These are phyloP conservation scores for Penaeus japonicus DNA, from an alignment of 1,140 invertebrate species.

Conservation along the genomic window DNA sequence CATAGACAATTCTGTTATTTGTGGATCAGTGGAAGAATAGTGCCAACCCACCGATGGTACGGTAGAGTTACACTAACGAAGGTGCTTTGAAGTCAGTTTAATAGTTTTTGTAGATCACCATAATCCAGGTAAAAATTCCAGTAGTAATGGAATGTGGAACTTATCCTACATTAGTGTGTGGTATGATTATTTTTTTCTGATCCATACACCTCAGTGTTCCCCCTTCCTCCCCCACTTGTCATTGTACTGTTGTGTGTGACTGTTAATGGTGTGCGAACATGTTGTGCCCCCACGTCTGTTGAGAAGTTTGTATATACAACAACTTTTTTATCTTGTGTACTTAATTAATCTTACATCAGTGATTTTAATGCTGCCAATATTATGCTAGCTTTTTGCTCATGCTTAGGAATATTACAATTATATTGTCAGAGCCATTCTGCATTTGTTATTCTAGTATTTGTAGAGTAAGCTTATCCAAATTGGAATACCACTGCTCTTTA, in stretches of 20 bases:
- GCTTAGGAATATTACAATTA: constrained; percentile 42
- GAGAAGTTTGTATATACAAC: constrained; percentile 39
- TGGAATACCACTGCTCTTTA: constrained; percentile 31
- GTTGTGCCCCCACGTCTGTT: constrained; percentile 38
- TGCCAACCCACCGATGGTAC: constrained; percentile 39
- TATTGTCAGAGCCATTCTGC: constrained; percentile 36
- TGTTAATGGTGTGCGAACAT: constrained; percentile 40
- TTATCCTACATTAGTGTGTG: constrained; percentile 30
- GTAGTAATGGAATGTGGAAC: constrained; percentile 24
- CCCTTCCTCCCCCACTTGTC: constrained; percentile 26
- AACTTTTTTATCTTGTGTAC: constrained; percentile 23
- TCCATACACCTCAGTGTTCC: constrained; percentile 20
- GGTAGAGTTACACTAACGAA: constrained; percentile 40
- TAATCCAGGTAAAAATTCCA: constrained; percentile 22
- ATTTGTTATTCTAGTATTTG: constrained; percentile 35
- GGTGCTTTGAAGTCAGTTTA: constrained; percentile 44
- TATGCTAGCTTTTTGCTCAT: constrained; percentile 44
- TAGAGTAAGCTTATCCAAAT: constrained; percentile 38
- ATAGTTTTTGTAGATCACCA: constrained; percentile 27
- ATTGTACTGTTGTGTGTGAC: constrained; percentile 48
- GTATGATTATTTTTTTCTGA: constrained; percentile 32
- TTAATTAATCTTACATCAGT: constrained; percentile 37
- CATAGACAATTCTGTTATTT: constrained; percentile 40
- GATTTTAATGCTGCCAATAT: constrained; percentile 38
- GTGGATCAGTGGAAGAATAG: constrained; percentile 47